Conservation (phyloP, 1,140 invertebrate species). For the Globodera rostochiensis region DNA sequence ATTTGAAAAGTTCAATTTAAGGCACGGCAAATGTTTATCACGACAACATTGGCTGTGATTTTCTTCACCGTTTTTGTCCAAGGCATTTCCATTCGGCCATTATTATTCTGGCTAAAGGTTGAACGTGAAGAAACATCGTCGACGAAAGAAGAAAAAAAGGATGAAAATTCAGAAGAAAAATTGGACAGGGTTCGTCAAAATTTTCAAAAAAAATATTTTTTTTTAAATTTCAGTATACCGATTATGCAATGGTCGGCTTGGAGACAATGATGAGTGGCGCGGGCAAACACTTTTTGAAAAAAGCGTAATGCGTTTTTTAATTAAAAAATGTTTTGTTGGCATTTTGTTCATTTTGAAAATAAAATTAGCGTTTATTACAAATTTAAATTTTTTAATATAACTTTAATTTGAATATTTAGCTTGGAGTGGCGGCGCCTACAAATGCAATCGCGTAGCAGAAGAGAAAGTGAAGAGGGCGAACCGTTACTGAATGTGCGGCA, state of each 20-base stretch:
- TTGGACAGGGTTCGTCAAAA: background rate
- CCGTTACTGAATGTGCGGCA: background rate
- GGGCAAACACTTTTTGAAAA: slow-evolving; percentile 37
- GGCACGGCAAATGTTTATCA: slow-evolving; percentile 62
- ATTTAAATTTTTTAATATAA: too few relatives aligned
- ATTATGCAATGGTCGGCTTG: slow-evolving; percentile 49
- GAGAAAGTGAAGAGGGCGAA: background rate
- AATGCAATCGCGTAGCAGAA: background rate
- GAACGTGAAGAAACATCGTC: slow-evolving; percentile 42
- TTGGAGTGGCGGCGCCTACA: background rate
- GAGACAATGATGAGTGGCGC: slow-evolving; percentile 45
- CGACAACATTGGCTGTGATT: slow-evolving; percentile 69
- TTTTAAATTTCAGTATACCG: slow-evolving; percentile 39
- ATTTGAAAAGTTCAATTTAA: background rate
- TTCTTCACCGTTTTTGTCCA: slow-evolving; percentile 71
- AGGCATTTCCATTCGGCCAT: slow-evolving; percentile 69
- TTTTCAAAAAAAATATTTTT: too few relatives aligned
- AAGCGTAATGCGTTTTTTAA: slow-evolving; percentile 8
- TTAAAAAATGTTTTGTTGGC: too few relatives aligned
- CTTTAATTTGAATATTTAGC: background rate
- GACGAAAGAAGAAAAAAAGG: background rate
- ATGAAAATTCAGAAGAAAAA: background rate
- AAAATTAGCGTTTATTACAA: too few relatives aligned
- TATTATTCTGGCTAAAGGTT: slow-evolving; percentile 69
- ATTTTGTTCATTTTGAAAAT: too few relatives aligned